Evolutionary conservation across 2,113 vertebrate species (phyloP), one percentile per base, ranked within the genome.

Genomic region (Chelonoidis abingdonii): DNA sequence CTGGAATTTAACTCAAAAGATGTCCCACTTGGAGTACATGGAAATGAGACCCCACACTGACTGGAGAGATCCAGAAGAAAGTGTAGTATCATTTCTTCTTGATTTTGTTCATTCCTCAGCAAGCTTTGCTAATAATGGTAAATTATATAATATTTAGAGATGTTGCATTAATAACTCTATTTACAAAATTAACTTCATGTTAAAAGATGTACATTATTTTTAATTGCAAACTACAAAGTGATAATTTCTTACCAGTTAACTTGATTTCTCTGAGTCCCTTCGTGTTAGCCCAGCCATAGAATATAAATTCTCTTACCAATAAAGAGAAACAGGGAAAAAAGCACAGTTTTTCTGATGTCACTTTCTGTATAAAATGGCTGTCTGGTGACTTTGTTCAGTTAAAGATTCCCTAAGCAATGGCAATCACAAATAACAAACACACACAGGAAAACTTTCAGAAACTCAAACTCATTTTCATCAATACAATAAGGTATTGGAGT

Each of bases 1-100:
- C 94, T 94, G 25, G 97, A 98, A 14, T 97, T 96, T 82, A 97
- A 89, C 22, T 98, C 98, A 92, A 98, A 97, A 83, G 97, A 96
- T 0, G 88, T 84, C 50, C 97, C 97, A 52, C 97, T 97, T 82
- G 98, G 97, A 17, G 97, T 94, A 59, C 97, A 98, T 17, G 99
- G 99, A 94, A 99, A 99, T 47, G 98, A 98, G 89, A 99, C 93
- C 4, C 98, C 98, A 94, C 98, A 99, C 83, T 98, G 98, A 93
- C 98, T 97, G 62, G 99, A 99, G 83, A 99, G 97, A 96, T 99
- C 98, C 96, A 99, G 94, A 87, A 99, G 98, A 41, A 99, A 98
- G 59, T 99, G 98, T 88, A 99, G 97, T 5, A 98, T 97, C 86
- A 97, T 97, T 90, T 99, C 99, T 98, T 99, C 99, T 97, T 98